Evolutionary conservation across 2,888 invertebrate genomes (phyloP).

Genomic region (Machimus atricapillus): DNA sequence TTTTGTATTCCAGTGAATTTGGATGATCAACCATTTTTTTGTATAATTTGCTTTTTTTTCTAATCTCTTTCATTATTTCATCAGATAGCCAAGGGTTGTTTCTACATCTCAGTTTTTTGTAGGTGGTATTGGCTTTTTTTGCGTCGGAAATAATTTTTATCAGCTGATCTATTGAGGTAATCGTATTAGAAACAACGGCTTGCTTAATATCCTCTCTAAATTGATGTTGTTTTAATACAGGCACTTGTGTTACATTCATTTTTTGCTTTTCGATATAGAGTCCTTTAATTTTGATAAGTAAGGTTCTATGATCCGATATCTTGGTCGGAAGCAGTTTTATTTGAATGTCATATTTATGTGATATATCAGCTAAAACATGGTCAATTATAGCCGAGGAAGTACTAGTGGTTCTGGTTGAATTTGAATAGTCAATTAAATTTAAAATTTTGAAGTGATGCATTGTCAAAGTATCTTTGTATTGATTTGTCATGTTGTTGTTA

Average conservation of each 20-base stretch:
- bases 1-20: not conserved
- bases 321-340: not conserved
- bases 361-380: no score
- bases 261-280: not conserved
- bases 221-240: not conserved
- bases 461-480: not conserved
- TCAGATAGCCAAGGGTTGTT: not conserved
- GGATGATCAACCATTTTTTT: no score
- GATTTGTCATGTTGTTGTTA: not conserved
- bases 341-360: not conserved
- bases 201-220: not conserved
- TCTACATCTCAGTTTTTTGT: not conserved
- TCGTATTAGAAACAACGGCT: not conserved
- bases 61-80: not conserved
- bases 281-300: not conserved
- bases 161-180: not conserved
- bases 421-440: not conserved
- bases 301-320: not conserved
- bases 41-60: not conserved
- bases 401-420: not conserved
- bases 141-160: not conserved
- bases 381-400: not conserved
- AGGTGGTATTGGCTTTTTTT: not conserved
- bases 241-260: not conserved
- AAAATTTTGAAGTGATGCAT: not conserved